These are phyloP conservation scores for Stomatorhinus ivindoensis DNA, from an alignment of 2,113 vertebrate genomes.

Conservation along the genomic window DNA sequence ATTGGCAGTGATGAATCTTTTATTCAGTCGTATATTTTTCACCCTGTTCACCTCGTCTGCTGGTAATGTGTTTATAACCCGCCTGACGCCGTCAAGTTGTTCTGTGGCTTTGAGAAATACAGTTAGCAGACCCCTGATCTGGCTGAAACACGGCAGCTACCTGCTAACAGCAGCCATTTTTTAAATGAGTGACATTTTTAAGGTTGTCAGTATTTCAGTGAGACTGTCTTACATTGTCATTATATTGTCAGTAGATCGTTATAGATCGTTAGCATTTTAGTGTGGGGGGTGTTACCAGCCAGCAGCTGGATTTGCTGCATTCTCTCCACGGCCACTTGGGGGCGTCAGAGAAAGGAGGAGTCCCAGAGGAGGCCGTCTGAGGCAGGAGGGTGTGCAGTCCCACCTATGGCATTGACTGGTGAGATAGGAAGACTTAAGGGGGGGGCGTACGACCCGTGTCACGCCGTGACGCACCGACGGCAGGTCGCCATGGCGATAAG, in stretches of 20 bases:
- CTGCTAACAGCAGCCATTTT: not conserved
- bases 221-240: no score
- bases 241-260: no score
- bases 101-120: not conserved
- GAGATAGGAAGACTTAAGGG: not conserved
- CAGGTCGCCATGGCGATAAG: not conserved
- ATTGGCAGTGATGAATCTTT: slow-evolving; percentile 15
- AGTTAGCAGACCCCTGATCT: no score
- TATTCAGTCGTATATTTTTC: not conserved
- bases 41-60: not conserved
- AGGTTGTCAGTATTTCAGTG: no score
- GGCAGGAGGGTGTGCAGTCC: not conserved
- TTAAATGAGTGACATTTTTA: not conserved
- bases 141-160: not conserved
- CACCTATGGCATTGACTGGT: not conserved
- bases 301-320: not conserved
- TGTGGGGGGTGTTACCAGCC: not conserved
- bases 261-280: no score
- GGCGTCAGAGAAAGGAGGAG: not conserved
- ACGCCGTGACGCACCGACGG: not conserved
- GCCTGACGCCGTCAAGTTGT: not conserved
- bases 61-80: not conserved
- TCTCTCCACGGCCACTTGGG: not conserved
- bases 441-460: not conserved
- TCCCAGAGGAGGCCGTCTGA: not conserved